phyloP scores from a whole-genome alignment of 2,797 vertebrate genomes.

The Nothura maculosa region DNA sequence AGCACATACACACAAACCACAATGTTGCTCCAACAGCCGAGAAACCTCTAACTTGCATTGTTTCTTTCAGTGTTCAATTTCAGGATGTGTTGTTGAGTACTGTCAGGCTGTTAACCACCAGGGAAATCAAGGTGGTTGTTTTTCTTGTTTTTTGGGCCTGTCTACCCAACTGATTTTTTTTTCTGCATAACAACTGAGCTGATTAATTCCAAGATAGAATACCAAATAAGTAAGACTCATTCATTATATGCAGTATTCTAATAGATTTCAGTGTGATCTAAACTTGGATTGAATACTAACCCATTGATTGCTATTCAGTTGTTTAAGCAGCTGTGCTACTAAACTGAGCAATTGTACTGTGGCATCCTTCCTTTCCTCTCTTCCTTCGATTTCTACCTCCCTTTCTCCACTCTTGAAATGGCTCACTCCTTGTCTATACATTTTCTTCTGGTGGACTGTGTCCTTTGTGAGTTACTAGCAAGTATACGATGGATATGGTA shows the following conservation, averaged over 20 bases:
- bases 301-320: constrained; percentile 79
- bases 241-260: constrained; percentile 75
- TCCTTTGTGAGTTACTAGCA: constrained; percentile 47
- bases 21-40: constrained; percentile 52
- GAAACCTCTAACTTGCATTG: constrained; percentile 57
- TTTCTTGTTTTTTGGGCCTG: not conserved
- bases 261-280: constrained; percentile 74
- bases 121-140: constrained; percentile 67
- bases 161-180: constrained; percentile 2
- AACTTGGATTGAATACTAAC: constrained; percentile 79
- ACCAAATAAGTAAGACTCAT: constrained; percentile 74
- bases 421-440: constrained; percentile 29
- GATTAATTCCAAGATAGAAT: constrained; percentile 76
- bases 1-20: constrained; percentile 18
- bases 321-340: constrained; percentile 73
- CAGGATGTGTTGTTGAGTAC: constrained; percentile 26
- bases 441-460: constrained; percentile 55
- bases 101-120: constrained; percentile 51
- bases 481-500: constrained; percentile 44
- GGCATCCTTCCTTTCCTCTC: constrained; percentile 53
- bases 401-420: constrained; percentile 49
- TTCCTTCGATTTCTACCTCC: constrained; percentile 45
- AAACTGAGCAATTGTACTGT: constrained; percentile 70
- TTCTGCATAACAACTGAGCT: constrained; percentile 64
- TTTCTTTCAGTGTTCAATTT: constrained; percentile 48